A percentile compares a stretch with the other conserved stretches of the same genome.
phyloP scores from a whole-genome alignment of 2,113 vertebrate genomes.

The Psophia crepitans region DNA sequence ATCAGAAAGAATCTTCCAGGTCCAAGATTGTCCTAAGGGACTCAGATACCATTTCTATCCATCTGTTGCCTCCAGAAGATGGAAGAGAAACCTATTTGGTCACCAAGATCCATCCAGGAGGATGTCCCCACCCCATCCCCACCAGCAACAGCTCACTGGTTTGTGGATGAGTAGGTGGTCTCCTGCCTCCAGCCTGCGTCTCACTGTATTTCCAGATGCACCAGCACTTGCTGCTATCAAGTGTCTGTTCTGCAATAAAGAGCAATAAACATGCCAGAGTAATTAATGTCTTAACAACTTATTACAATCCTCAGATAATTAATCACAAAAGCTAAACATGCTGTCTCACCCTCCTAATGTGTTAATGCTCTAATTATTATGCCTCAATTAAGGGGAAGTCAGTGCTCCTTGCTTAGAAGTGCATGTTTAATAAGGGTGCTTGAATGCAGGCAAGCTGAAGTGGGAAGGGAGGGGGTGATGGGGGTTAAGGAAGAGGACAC shows the following conservation, averaged over 20 bases:
- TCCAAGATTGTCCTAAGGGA: not conserved
- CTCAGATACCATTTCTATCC: not conserved
- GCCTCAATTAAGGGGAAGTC: constrained; percentile 81
- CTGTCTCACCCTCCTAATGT: constrained; percentile 82
- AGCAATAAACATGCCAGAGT: constrained; percentile 77
- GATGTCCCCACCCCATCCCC: not conserved
- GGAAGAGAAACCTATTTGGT: not conserved
- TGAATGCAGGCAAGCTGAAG: not conserved
- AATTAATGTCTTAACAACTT: constrained; percentile 85
- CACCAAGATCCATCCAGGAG: not conserved
- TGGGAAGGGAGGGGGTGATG: not conserved
- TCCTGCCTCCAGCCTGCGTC: not conserved
- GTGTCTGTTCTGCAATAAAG: constrained; percentile 58
- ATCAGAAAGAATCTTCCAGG: not conserved
- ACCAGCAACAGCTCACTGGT: not conserved
- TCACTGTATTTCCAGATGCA: not conserved
- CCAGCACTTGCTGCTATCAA: constrained; percentile 15
- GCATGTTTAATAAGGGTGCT: constrained; percentile 69
- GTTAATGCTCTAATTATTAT: constrained; percentile 85
- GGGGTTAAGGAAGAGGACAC: not conserved
- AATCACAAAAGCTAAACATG: constrained; percentile 85
- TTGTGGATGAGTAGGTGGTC: not conserved
- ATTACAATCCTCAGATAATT: constrained; percentile 84
- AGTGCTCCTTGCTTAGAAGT: constrained; percentile 72
- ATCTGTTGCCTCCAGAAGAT: not conserved